A percentile compares a stretch with the other conserved stretches of the same genome.
Evolutionary conservation across 2,797 vertebrate genomes (phyloP).

Genomic region (Dromococcyx pavoninus): DNA sequence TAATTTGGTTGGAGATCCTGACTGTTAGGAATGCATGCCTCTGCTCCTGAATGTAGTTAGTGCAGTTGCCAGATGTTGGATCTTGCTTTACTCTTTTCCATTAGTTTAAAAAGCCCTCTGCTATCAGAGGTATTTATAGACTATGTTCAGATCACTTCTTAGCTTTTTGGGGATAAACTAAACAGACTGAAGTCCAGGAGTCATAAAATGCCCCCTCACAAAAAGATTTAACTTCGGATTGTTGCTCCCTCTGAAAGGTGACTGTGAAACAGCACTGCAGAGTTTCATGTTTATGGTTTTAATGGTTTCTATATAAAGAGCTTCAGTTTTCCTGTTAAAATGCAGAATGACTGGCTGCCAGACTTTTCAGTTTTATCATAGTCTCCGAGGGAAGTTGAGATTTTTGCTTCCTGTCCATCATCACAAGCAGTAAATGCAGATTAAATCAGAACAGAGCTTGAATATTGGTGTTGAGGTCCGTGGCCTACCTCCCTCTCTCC

Average conservation of each 20-base stretch:
- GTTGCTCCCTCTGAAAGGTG: constrained; percentile 11
- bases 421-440: background rate
- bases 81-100: background rate
- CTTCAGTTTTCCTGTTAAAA: background rate
- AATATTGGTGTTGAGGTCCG: background rate
- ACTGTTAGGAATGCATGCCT: background rate
- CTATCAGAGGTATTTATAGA: constrained; percentile 20
- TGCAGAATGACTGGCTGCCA: background rate
- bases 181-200: constrained; percentile 7
- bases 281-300: background rate
- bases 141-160: background rate
- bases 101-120: constrained; percentile 18
- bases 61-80: background rate
- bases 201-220: constrained; percentile 5
- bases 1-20: constrained; percentile 10
- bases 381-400: background rate
- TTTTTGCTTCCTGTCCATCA: constrained; percentile 21
- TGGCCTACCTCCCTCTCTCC: background rate
- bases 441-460: background rate
- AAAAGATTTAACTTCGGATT: background rate
- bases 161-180: constrained; percentile 18
- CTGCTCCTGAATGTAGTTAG: constrained; percentile 2
- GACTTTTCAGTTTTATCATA: constrained; percentile 11
- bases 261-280: background rate
- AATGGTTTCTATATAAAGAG: constrained; percentile 24